A percentile compares a stretch with the other conserved stretches of the same genome.
These are phyloP conservation scores for Meteorus colon DNA, from an alignment of 2,888 invertebrate species.

Conservation along the genomic window DNA sequence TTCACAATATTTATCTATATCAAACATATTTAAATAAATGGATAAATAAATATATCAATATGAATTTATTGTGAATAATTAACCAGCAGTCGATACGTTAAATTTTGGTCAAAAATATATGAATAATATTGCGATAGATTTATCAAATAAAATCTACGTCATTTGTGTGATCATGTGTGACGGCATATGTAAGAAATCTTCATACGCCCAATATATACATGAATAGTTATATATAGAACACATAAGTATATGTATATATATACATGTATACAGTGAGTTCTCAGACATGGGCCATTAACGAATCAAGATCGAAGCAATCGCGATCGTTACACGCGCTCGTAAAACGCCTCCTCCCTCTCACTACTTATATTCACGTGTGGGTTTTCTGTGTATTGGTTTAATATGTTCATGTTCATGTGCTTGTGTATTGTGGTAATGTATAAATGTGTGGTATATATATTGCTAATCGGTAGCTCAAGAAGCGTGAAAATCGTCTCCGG, in stretches of 20 bases:
- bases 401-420: background rate
- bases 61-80: too few relatives aligned
- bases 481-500: slow-evolving; percentile 46
- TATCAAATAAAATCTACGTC: background rate
- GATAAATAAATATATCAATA: too few relatives aligned
- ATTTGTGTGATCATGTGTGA: background rate
- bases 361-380: slow-evolving; percentile 30
- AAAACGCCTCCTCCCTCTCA: slow-evolving; percentile 47
- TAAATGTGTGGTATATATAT: background rate
- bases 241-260: background rate
- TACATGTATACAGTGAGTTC: slow-evolving; percentile 34
- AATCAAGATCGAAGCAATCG: slow-evolving; percentile 50
- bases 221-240: slow-evolving; percentile 10
- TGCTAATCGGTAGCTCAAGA: slow-evolving; percentile 46
- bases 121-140: background rate
- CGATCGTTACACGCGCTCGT: slow-evolving; percentile 52
- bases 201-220: slow-evolving; percentile 13
- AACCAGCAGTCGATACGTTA: too few relatives aligned
- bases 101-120: too few relatives aligned
- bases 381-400: slow-evolving; percentile 11
- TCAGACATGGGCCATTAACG: slow-evolving; percentile 54
- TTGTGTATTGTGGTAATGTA: background rate
- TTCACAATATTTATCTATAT: too few relatives aligned
- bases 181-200: slow-evolving; percentile 22
- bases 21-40: too few relatives aligned